These are phyloP conservation scores for Nemopilema nomurai DNA, from an alignment of 30 jellyfish, hydroid and myxozoan genomes.

Conservation along the genomic window DNA sequence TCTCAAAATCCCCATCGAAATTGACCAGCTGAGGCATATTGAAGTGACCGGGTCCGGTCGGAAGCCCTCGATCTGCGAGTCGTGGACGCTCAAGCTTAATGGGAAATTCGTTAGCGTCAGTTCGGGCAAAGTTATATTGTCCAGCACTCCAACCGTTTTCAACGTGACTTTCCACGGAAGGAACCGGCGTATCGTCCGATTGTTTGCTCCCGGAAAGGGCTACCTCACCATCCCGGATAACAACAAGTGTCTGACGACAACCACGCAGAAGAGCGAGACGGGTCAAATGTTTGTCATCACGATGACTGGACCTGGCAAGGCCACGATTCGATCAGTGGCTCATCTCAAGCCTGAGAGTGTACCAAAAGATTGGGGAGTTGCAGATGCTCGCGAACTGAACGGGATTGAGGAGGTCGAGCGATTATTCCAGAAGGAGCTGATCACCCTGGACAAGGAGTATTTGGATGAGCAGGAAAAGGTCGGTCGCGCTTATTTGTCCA, in stretches of 20 bases:
- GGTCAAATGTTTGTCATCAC: constrained; percentile 45
- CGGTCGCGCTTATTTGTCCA: neutral
- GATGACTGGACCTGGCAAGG: constrained; percentile 22
- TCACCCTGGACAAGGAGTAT: constrained; percentile 5
- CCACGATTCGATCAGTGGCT: constrained; percentile 27
- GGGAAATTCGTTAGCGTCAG: constrained; percentile 48
- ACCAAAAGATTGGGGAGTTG: constrained; percentile 54
- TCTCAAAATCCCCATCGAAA: constrained; percentile 43
- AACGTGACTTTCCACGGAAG: constrained; percentile 55
- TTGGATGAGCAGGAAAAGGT: constrained; percentile 49
- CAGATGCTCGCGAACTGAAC: constrained; percentile 7
- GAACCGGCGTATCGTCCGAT: constrained; percentile 48
- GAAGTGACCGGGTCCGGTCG: constrained; percentile 19
- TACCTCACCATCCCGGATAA: constrained; percentile 26
- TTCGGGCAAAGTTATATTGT: constrained; percentile 29
- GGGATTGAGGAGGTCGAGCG: constrained; percentile 27
- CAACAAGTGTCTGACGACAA: constrained; percentile 25
- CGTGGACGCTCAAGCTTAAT: constrained; percentile 57
- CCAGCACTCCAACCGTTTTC: constrained; percentile 38
- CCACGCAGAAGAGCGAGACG: neutral
- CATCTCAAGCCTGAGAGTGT: constrained; percentile 14
- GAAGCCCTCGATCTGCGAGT: constrained; percentile 29
- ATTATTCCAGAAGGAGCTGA: constrained; percentile 31
- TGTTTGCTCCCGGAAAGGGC: constrained; percentile 37
- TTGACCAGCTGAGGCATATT: constrained; percentile 41